Evolutionary conservation across 2,888 invertebrate species (phyloP), one percentile per base, ranked within the genome.

Genomic region (Dryococelus australis): DNA sequence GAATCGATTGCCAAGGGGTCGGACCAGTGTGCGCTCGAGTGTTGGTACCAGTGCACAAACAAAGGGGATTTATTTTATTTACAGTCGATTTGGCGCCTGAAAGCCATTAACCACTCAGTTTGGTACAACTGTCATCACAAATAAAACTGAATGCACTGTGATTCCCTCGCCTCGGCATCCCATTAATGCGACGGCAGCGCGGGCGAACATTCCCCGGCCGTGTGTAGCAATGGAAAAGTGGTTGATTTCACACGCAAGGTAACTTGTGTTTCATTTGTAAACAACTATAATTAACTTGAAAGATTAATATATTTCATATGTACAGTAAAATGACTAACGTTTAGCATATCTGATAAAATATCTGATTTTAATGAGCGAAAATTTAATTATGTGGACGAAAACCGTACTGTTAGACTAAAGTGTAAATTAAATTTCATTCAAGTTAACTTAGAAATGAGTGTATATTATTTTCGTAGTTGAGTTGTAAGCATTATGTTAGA

Each of bases 1-100:
- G 65, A 8, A 65, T 65, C n/a, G 65, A n/a, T 65, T 20, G n/a
- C 65, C n/a, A 4, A 20, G 65, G n/a, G 2, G 65, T 8, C 24
- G 16, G 24, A 20, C 13, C 16, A 65, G 20, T 65, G 65, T 65
- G 65, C 1, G 8, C 65, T 20, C 12, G 16, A 65, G 65, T 65
- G 65, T 3, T 65, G 24, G 65, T n/a, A 24, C 65, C 24, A 8
- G 65, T 6, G 65, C n/a, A n/a, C 65, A 65, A 65, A 65, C 65
- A 65, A 65, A 8, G 8, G n/a, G 6, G 65, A 65, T 65, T 65
- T 65, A 65, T 65, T 65, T 65, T 65, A 65, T 65, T 65, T 65
- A 65, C 65, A 65, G 65, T 65, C 65, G 65, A 65, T 65, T 65
- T n/a, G 65, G 65, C 65, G 65, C 65, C 65, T 65, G 65, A 65